Percentiles rank a stretch among this genome's conserved stretches.
phyloP scores from a whole-genome alignment of 2,113 vertebrate genomes.

The Clupea harengus region DNA sequence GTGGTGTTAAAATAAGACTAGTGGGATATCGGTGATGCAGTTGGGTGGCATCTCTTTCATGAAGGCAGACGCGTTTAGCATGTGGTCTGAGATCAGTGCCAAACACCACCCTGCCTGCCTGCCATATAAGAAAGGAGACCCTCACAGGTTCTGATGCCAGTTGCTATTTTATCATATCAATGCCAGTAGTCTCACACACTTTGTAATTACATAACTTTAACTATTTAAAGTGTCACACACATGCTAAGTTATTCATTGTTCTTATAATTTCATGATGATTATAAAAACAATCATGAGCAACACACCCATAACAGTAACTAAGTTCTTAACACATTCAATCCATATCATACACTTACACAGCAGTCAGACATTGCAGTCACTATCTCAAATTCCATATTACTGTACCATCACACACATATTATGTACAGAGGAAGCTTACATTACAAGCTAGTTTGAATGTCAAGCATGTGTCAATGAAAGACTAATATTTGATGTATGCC shows the following conservation, averaged over 20 bases:
- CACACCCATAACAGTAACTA: neutral
- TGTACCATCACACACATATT: too few species aligned
- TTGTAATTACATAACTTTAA: too few species aligned
- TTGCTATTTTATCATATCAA: neutral
- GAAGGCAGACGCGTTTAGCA: neutral
- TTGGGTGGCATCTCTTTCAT: neutral
- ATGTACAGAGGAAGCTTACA: too few species aligned
- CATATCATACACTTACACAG: neutral
- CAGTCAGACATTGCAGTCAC: too few species aligned
- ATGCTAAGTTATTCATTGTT: too few species aligned
- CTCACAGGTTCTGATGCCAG: constrained; percentile 6
- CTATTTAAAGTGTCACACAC: too few species aligned
- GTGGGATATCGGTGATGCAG: neutral
- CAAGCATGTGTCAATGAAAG: too few species aligned
- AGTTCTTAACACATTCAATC: neutral
- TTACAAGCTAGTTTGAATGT: too few species aligned
- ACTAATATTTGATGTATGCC: too few species aligned
- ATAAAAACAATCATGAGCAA: neutral
- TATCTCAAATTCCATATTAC: too few species aligned
- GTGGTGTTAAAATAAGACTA: neutral
- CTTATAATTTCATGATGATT: neutral
- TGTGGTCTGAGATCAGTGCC: neutral
- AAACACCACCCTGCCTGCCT: neutral
- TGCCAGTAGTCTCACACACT: neutral
- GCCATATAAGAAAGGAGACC: neutral